These are phyloP conservation scores for Nephrotoma flavescens DNA, from an alignment of 2,888 invertebrate genomes.

Conservation along the genomic window DNA sequence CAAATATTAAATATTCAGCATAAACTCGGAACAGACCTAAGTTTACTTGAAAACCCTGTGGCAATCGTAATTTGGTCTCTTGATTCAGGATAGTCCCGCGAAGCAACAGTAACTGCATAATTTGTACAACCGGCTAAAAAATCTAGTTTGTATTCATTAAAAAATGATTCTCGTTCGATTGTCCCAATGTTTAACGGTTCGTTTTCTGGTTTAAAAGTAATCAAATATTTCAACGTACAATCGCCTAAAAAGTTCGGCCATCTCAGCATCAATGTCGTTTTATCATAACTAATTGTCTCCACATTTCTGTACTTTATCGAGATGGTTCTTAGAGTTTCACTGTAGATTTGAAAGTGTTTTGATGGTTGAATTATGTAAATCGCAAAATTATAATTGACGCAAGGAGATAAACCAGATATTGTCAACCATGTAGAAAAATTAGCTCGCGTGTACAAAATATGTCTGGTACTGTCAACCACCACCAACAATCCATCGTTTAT, in stretches of 20 bases:
- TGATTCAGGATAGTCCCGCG: not conserved
- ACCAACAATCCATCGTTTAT: not conserved
- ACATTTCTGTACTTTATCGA: not conserved
- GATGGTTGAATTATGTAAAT: not conserved
- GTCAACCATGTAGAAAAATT: not conserved
- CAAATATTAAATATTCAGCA: not conserved
- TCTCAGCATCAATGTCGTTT: not conserved
- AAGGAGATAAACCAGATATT: not conserved
- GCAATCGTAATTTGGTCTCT: not conserved
- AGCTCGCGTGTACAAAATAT: not conserved
- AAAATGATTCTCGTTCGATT: not conserved
- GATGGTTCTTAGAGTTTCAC: not conserved
- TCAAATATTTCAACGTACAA: not conserved
- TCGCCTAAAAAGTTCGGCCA: not conserved
- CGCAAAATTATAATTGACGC: not conserved
- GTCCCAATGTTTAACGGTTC: not conserved
- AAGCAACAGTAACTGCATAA: not conserved
- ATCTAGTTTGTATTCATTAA: not conserved
- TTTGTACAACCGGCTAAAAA: not conserved
- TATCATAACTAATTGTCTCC: not conserved
- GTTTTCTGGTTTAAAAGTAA: not conserved
- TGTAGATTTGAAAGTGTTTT: not conserved
- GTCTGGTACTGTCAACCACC: not conserved
- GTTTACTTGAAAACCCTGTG: not conserved
- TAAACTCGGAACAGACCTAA: not conserved